Base-by-base conservation (phyloP, 1,140 invertebrate genomes). In the Rhyacophila brunnea region DNA sequence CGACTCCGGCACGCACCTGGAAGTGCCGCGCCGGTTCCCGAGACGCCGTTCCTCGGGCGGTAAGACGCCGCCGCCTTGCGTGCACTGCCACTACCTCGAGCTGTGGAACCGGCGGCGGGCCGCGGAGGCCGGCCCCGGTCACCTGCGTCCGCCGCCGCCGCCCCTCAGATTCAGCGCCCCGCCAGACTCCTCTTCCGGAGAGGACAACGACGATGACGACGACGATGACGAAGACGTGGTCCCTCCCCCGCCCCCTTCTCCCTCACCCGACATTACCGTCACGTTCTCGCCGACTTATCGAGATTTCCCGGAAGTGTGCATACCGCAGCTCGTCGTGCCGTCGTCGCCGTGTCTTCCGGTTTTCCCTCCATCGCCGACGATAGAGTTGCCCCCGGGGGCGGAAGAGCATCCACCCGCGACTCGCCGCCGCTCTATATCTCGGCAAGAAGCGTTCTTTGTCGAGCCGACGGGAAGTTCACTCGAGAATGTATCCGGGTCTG, bases 371-470 rank as follows among this genome's bases (percentile, higher is more conserved):
- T 66, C 79, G 19, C 79, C 79, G 0, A 73, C 79, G 0, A 76
- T 82, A 61, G 78, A 81, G 61, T 65, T 81, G 36, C 77, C 81
- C 60, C 80, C 80, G 6, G 76, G 80, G 0, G 71, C 64, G 15
- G 77, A 81, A 47, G 76, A 76, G 54, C 71, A 72, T 14, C 49
- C 68, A 6, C 58, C 64, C 17, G 70, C 76, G 2, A 60, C 71
- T 28, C 75, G 82, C 58, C 79, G 82, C 66, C 84, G 83, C 45
- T 89, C 84, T 1, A 85, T 87, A 23, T 86, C 90, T 36, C 80
- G 90, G 6, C 89, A 92, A 69, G 88, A 91, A 69, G 90, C 90
- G 0, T 88, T 90, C 63, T 88, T 90, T 43, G 78, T 85, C 7
- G 87, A 89, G 67, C 81, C 85, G 1, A 84, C 82, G 0, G 82